These are phyloP conservation scores for Drosophila leonis DNA, from an alignment of 2,888 invertebrate genomes.

Conservation along the genomic window DNA sequence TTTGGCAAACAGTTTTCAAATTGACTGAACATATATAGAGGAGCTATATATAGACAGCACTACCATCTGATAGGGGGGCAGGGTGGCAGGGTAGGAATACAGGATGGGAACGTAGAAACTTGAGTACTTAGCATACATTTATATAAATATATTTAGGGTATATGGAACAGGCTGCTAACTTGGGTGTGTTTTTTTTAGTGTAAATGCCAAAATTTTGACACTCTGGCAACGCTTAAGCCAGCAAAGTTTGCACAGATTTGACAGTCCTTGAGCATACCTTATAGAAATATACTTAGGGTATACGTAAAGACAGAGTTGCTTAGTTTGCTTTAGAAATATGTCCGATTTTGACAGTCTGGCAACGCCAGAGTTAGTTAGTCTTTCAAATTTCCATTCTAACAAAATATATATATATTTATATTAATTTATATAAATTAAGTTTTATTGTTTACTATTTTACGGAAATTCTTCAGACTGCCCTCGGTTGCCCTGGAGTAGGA, in stretches of 20 bases:
- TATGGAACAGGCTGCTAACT: constrained; percentile 7
- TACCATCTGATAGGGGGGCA: background rate
- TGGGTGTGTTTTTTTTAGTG: background rate
- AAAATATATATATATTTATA: background rate
- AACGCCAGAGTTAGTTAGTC: background rate
- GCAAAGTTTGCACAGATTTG: background rate
- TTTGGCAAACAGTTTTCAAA: constrained; percentile 78
- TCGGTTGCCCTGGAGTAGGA: too few species aligned
- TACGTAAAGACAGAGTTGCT: background rate
- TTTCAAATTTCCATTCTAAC: background rate
- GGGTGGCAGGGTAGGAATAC: background rate
- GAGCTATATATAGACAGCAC: constrained; percentile 21
- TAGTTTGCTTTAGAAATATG: background rate
- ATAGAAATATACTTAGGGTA: background rate
- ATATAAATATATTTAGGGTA: constrained; percentile 5
- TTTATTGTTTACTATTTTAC: background rate
- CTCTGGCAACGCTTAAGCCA: background rate
- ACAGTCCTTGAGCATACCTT: background rate
- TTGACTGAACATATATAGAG: constrained; percentile 32
- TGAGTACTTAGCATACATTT: constrained; percentile 25
- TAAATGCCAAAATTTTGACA: background rate
- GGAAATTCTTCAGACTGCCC: background rate
- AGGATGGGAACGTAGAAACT: constrained; percentile 36
- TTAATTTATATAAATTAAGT: background rate
- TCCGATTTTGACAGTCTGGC: background rate